Base-by-base conservation (phyloP, 2,888 invertebrate genomes). In the Monochamus alternatus region DNA sequence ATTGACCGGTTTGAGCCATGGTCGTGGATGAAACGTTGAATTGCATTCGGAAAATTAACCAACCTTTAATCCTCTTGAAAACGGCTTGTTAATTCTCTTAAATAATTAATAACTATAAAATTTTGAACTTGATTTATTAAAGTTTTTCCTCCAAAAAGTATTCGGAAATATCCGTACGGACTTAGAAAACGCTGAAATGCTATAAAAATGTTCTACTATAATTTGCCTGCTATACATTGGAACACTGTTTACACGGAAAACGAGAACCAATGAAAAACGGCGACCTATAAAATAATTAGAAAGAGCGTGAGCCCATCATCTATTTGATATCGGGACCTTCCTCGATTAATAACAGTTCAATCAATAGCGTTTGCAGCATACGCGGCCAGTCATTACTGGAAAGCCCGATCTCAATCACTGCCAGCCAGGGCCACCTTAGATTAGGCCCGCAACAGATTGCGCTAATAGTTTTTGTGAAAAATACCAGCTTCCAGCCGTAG, bases 391-490 rank as follows among this genome's bases (percentile, higher is more conserved):
- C 80, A 80, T 83, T 81, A 83, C 72, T 75, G 78, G 74, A 80
- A 78, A 77, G 78, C 72, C 78, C 81, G 76, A 82, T 81, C 81
- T 83, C 82, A 81, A 84, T 84, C 83, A 81, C 81, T 82, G 83
- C 81, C 83, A 81, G 76, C 75, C 63, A 78, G 79, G 75, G 77
- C 80, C 79, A 82, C 81, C 81, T 80, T 78, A 82, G 80, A 84
- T 84, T 82, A 83, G 77, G 78, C 75, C 74, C 59, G 82, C 78
- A 83, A 80, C 84, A 84, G 83, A 83, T 84, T 82, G 84, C 75
- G 78, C 83, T 83, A 83, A 84, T 84, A 82, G 83, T 81, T 81
- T 80, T 78, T 72, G 74, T 73, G 75, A 79, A 79, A 79, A 78
- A 78, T 73, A 70, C 69, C 69, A 69, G 72, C 63, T 60, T 32